phyloP scores from a whole-genome alignment of 1,140 invertebrate genomes.

The Wiebesia pumilae region DNA sequence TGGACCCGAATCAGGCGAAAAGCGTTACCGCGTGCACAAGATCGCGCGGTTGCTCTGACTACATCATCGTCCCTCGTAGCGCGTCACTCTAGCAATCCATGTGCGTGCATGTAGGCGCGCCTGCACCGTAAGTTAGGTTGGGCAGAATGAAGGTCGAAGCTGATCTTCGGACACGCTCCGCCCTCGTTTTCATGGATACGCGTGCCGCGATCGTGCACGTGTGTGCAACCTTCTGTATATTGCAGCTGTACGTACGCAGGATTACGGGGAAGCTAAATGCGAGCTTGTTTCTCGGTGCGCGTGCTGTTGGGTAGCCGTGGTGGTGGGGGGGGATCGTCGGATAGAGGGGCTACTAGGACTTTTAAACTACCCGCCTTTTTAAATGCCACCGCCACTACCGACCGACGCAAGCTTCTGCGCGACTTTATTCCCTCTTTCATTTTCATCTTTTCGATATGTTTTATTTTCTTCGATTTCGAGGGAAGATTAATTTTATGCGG shows the following conservation, averaged over 20 bases:
- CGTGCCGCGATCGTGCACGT: background rate
- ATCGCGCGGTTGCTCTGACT: too few relatives aligned
- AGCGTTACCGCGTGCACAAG: too few relatives aligned
- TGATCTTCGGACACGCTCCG: background rate
- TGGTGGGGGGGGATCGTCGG: background rate
- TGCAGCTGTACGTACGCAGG: background rate
- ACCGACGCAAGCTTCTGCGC: background rate
- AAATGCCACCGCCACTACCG: slow-evolving; percentile 40
- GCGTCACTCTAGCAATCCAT: background rate
- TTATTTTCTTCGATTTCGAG: too few relatives aligned
- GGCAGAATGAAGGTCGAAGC: slow-evolving; percentile 20
- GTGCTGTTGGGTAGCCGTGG: background rate
- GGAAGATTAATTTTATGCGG: too few relatives aligned
- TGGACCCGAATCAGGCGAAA: too few relatives aligned
- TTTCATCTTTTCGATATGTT: too few relatives aligned
- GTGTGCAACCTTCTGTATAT: background rate
- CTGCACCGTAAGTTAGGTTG: background rate
- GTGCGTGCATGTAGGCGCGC: background rate
- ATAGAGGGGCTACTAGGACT: background rate
- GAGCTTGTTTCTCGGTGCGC: slow-evolving; percentile 16
- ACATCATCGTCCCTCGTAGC: too few relatives aligned
- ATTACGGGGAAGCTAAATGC: background rate
- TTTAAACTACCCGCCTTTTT: slow-evolving; percentile 52
- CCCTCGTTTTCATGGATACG: slow-evolving; percentile 36
- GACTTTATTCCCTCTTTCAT: too few relatives aligned